Evolutionary conservation across 2,888 invertebrate genomes (phyloP).

Genomic region (Anoncus sp.): DNA sequence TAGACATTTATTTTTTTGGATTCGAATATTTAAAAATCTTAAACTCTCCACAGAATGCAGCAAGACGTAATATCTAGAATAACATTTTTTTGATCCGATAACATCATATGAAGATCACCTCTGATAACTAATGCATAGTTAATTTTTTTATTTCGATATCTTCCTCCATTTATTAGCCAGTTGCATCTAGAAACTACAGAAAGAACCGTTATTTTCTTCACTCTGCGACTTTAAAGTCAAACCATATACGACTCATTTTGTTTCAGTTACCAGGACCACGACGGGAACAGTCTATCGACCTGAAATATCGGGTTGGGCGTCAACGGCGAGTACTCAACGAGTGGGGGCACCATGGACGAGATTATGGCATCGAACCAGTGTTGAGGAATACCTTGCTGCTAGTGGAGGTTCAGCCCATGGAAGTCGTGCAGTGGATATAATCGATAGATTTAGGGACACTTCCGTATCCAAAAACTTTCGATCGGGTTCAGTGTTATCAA

Average conservation of each 20-base stretch:
- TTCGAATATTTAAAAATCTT: too few species aligned
- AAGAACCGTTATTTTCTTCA: too few species aligned
- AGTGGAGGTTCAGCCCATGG: background rate
- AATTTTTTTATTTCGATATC: too few species aligned
- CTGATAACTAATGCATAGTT: too few species aligned
- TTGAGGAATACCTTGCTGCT: conserved; percentile 14
- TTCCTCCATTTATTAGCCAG: too few species aligned
- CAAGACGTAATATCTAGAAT: too few species aligned
- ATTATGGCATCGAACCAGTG: conserved; percentile 18
- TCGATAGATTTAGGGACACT: background rate
- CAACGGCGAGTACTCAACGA: conserved; percentile 51
- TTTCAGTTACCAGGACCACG: conserved; percentile 76
- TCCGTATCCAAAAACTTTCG: conserved; percentile 10
- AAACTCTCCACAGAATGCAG: too few species aligned
- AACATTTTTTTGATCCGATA: too few species aligned
- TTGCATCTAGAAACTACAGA: too few species aligned
- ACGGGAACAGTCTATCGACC: conserved; percentile 69
- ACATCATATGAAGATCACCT: too few species aligned
- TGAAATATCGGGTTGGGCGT: conserved; percentile 66
- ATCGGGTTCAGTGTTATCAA: conserved; percentile 8
- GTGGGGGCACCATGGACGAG: conserved; percentile 34
- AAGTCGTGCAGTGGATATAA: background rate
- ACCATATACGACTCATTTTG: conserved; percentile 43
- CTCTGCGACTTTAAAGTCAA: background rate
- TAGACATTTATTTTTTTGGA: too few species aligned